phyloP scores from a whole-genome alignment of 2,888 invertebrate genomes.

The Polydrusus cervinus region DNA sequence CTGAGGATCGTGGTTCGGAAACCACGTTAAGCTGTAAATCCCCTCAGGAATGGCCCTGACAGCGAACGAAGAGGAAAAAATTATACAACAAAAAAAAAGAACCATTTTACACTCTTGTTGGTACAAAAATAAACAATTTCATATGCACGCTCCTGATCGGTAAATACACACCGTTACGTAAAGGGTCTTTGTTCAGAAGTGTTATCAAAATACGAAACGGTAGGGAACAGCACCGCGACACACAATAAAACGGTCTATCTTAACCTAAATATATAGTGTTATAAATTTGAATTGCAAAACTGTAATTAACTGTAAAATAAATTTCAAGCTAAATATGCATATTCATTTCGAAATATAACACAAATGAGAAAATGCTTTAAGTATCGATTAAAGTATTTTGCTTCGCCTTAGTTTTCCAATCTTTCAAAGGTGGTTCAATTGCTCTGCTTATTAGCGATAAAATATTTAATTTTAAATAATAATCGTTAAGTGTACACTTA shows the following conservation, averaged over 20 bases:
- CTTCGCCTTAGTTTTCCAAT: constrained; percentile 11
- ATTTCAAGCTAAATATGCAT: constrained; percentile 65
- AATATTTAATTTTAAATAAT: no score
- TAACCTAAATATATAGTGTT: constrained; percentile 68
- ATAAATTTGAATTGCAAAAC: constrained; percentile 69
- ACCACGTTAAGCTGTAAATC: no score
- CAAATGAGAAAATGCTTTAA: constrained; percentile 61
- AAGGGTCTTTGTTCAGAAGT: constrained; percentile 50
- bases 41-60: no score
- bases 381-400: constrained; percentile 60
- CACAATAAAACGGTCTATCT: constrained; percentile 57
- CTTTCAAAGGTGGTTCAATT: not conserved
- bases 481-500: no score
- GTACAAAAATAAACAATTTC: not conserved
- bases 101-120: not conserved
- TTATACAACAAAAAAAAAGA: no score
- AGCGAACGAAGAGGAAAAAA: no score
- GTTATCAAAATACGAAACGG: constrained; percentile 60
- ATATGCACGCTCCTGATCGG: not conserved
- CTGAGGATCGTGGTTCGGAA: no score
- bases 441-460: not conserved
- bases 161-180: constrained; percentile 29
- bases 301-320: constrained; percentile 69
- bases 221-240: constrained; percentile 58
- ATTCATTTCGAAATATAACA: constrained; percentile 63